phyloP scores from a whole-genome alignment of 2,113 vertebrate genomes.

The Ceyx margarethae region DNA sequence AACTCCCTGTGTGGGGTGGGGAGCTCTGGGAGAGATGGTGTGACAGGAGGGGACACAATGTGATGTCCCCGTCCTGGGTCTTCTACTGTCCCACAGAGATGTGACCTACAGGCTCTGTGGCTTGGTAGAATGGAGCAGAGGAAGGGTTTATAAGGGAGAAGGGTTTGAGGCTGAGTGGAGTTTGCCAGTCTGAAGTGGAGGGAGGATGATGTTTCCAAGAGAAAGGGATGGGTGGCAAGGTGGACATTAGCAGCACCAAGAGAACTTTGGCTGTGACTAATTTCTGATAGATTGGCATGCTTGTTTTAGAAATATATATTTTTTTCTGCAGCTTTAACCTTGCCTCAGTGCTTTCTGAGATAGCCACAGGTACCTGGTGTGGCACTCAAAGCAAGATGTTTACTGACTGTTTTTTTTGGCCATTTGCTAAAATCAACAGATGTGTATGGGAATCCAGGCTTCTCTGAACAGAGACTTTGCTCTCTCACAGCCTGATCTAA shows the following conservation, averaged over 20 bases:
- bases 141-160: background rate
- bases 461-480: background rate
- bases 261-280: background rate
- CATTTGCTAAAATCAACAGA: background rate
- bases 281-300: background rate
- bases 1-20: background rate
- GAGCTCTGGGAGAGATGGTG: background rate
- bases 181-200: background rate
- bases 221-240: background rate
- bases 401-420: background rate
- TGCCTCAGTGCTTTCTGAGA: background rate
- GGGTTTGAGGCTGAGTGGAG: background rate
- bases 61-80: background rate
- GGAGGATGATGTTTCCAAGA: background rate
- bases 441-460: background rate
- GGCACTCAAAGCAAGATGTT: background rate
- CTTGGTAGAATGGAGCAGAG: background rate
- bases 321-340: background rate
- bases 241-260: accelerated
- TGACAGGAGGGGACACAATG: background rate
- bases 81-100: background rate
- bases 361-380: accelerated
- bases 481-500: background rate
- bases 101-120: background rate
- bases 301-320: background rate